Evolutionary conservation across 1,140 invertebrate species (phyloP), one percentile per base, ranked within the genome.

Genomic region (Mizuhopecten yessoensis): DNA sequence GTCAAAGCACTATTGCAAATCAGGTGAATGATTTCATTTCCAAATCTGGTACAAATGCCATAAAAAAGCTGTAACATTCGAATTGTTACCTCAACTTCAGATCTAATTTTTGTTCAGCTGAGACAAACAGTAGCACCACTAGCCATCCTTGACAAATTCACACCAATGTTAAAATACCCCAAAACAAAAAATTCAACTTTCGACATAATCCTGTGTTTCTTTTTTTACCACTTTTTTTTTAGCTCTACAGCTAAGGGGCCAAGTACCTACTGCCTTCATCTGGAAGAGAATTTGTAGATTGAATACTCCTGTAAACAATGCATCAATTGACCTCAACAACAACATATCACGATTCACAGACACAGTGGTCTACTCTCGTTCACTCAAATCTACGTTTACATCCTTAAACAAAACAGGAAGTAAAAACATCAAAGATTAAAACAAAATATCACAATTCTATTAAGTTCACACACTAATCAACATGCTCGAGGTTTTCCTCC

Each of bases 401-500:
- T 75, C 57, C 57, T 75, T n/a, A 75, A 75, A 75, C 57, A 75
- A 75, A 75, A 75, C 57, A 29, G n/a, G 57, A 75, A 75, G 23
- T 75, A 75, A 75, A 75, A 75, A 75, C n/a, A 75, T 29, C 1
- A n/a, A n/a, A 75, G n/a, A 75, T 75, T 75, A 75, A 75, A 75
- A 75, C 57, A 75, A 75, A 75, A 75, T 75, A 75, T 75, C 57
- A 75, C 57, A 75, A 75, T 75, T n/a, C 57, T 29, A 75, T 75
- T 23, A 75, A 75, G 57, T 75, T 75, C 23, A 75, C 57, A 29
- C n/a, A 17, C 42, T 45, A 15, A 13, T 7, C 9, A 45, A 45
- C 17, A 39, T 39, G 13, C 13, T 39, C 36, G 13, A 39, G 45
- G 1, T 75, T 75, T n/a, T 29, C 3, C 57, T 75, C 23, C 29